Base-by-base conservation (phyloP, 2,888 invertebrate genomes). In the Koerneria pararmatus region DNA sequence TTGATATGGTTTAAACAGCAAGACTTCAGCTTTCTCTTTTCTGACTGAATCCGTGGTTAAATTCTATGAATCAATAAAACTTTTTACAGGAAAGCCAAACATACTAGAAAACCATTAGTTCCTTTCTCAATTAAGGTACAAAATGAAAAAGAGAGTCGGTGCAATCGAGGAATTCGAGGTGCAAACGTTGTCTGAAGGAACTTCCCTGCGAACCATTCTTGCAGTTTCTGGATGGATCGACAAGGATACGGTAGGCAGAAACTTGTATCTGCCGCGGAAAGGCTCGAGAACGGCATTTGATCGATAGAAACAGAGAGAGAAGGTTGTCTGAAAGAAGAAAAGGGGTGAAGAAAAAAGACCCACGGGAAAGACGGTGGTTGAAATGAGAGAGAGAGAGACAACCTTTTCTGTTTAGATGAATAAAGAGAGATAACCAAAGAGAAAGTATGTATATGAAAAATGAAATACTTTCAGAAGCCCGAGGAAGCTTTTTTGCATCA, bases 61-160 rank as follows among this genome's bases (percentile, higher is more conserved):
- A n/a, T n/a, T n/a, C n/a, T n/a, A n/a, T n/a, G n/a, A n/a, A n/a
- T n/a, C n/a, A n/a, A n/a, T n/a, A n/a, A n/a, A n/a, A n/a, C n/a
- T n/a, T n/a, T n/a, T n/a, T n/a, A n/a, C n/a, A n/a, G n/a, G n/a
- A n/a, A n/a, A n/a, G n/a, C n/a, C n/a, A n/a, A n/a, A n/a, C n/a
- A n/a, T n/a, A n/a, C n/a, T n/a, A n/a, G n/a, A n/a, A n/a, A n/a
- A n/a, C n/a, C n/a, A n/a, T n/a, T n/a, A n/a, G n/a, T n/a, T n/a
- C n/a, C n/a, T n/a, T n/a, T n/a, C n/a, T n/a, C n/a, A n/a, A n/a
- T n/a, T n/a, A 88, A 62, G 62, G n/a, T 64, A 64, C 64, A 64
- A 89, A 83, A 89, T 89, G 89, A 87, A 88, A 71, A 88, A 88
- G 78, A 84, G 89, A 58, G 88, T 89, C 24, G 89, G 89, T 29